Base-by-base conservation (phyloP, 2,797 vertebrate species). In the Paratrypauchen microcephalus region DNA sequence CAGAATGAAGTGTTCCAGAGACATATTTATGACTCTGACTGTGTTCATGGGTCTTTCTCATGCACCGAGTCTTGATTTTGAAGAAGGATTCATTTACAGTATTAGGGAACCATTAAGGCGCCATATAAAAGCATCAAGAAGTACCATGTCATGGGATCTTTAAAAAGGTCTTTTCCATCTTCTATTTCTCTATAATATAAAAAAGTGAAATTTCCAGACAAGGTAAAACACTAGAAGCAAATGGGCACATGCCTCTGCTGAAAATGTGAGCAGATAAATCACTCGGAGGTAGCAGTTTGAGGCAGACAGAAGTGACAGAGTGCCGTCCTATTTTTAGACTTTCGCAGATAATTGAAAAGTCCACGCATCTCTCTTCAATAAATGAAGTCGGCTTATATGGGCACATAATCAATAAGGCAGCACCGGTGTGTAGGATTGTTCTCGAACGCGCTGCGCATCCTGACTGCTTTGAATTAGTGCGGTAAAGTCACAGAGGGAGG, bases 401-500 rank as follows among this genome's bases (percentile, higher is more conserved):
- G 48, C n/a, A 68, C 50, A 71, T 70, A 66, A 76, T 73, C 65
- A 74, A 48, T 73, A 61, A 56, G 55, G 55, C 68, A 39, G 64
- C 28, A 5, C 19, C 50, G 26, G 23, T 36, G 60, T 12, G 28
- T 71, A 57, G 68, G 45, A 21, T 36, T 18, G 41, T 45, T 39
- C 62, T 65, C 26, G 74, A 74, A 80, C 13, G 58, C 80, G 30
- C 13, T n/a, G 59, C 39, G 71, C 76, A 71, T 84, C 80, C 79
- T 2, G 39, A 83, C 41, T 64, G 78, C 73, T 71, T 56, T 58
- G 81, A 79, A 87, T 86, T 77, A 83, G 76, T 65, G 56, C 70
- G 9, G 85, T 89, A 81, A 86, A 82, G 50, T 90, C 88, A 87
- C 69, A 23, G 77, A 78, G 79, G 73, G 73, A 86, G 71, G 8